A percentile compares a stretch with the other conserved stretches of the same genome.
Evolutionary conservation across 2,797 vertebrate species (phyloP).

Genomic region (Falco berigora): DNA sequence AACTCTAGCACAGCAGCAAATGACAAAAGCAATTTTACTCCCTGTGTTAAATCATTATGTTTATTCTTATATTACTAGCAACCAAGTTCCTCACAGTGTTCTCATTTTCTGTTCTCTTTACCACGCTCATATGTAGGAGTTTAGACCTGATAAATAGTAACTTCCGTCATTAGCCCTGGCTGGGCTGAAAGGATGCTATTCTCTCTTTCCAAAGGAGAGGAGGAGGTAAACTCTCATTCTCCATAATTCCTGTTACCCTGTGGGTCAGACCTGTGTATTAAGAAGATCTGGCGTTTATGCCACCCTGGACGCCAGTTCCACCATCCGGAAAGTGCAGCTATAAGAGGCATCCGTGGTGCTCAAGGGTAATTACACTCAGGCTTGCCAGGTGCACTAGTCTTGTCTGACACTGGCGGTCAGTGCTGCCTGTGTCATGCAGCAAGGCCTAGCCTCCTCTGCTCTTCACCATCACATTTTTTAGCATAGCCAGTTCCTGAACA

Average conservation of each 20-base stretch:
- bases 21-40: not conserved
- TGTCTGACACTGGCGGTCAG: fast-evolving
- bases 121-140: not conserved
- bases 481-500: not conserved
- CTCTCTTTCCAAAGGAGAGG: not conserved
- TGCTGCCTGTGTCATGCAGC: not conserved
- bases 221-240: not conserved
- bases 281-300: not conserved
- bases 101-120: not conserved
- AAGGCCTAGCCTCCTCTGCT: not conserved
- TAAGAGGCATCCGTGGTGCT: not conserved
- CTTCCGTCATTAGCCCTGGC: not conserved
- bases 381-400: not conserved
- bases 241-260: not conserved
- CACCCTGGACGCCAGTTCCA: not conserved
- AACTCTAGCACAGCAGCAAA: not conserved
- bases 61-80: not conserved
- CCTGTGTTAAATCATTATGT: not conserved
- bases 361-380: not conserved
- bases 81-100: not conserved
- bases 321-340: not conserved
- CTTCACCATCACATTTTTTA: not conserved
- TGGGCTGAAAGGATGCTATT: not conserved
- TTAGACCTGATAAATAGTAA: not conserved
- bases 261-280: not conserved